Percentiles rank a stretch among this genome's conserved stretches.
These are phyloP conservation scores for Drosophila punjabiensis DNA, from an alignment of 1,140 invertebrate genomes.

Conservation along the genomic window DNA sequence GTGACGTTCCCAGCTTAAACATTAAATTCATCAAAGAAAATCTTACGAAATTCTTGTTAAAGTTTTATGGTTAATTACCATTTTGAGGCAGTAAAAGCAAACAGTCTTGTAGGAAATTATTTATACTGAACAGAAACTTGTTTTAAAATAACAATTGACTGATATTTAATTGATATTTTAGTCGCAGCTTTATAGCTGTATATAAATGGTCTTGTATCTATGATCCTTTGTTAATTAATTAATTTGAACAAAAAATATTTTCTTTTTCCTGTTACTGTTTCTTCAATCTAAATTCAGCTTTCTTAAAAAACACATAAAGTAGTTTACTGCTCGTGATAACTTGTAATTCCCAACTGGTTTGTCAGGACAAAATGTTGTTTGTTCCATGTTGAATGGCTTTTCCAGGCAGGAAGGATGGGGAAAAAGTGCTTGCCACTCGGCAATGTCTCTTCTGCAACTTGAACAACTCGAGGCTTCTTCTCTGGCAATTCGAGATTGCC, in stretches of 20 bases:
- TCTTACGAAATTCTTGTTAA: background rate
- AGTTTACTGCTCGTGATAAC: background rate
- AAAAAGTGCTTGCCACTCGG: slow-evolving; percentile 17
- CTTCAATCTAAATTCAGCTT: background rate
- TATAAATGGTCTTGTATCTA: too few relatives aligned
- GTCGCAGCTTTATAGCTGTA: too few relatives aligned
- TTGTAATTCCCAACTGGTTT: slow-evolving; percentile 23
- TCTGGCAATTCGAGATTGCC: slow-evolving; percentile 49
- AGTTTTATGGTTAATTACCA: background rate
- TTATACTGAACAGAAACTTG: background rate
- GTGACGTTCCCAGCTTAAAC: slow-evolving; percentile 27
- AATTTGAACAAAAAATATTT: background rate
- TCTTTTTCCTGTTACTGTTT: too few relatives aligned
- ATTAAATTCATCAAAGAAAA: slow-evolving; percentile 12
- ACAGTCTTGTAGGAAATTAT: background rate
- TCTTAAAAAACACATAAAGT: background rate
- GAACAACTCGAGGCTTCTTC: slow-evolving; percentile 38
- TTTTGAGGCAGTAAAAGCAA: background rate
- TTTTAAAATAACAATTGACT: background rate
- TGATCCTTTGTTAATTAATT: background rate
- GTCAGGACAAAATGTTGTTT: slow-evolving; percentile 23
- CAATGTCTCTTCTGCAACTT: slow-evolving; percentile 46
- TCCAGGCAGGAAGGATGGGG: background rate
- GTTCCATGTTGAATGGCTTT: slow-evolving; percentile 13
- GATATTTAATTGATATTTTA: background rate